Percentiles rank a stretch among this genome's conserved stretches.
These are phyloP conservation scores for Ahaetulla prasina DNA, from an alignment of 2,113 vertebrate species.

Conservation along the genomic window DNA sequence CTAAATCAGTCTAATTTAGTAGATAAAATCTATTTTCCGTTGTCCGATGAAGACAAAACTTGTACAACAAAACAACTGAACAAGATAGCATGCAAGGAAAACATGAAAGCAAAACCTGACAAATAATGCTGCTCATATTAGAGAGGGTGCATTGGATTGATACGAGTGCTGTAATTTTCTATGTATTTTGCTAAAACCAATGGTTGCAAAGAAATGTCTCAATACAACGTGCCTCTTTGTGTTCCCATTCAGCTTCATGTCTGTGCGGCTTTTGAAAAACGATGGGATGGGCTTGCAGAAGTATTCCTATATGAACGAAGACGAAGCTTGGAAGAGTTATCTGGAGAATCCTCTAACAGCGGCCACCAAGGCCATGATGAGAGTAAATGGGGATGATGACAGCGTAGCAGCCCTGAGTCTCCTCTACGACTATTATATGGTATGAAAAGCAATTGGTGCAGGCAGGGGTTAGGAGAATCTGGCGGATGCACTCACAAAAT, in stretches of 20 bases:
- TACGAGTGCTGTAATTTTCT: background rate
- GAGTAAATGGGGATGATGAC: slow-evolving; percentile 84
- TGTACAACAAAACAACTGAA: background rate
- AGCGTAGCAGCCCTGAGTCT: slow-evolving; percentile 81
- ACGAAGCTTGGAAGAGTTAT: slow-evolving; percentile 89
- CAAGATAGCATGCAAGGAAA: background rate
- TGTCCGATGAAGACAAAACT: background rate
- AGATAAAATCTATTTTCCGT: background rate
- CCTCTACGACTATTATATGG: slow-evolving; percentile 90
- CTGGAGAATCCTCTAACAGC: slow-evolving; percentile 78
- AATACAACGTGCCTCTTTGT: accelerated
- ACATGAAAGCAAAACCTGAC: background rate
- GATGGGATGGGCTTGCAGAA: slow-evolving; percentile 86
- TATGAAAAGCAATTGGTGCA: background rate
- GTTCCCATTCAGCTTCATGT: slow-evolving; percentile 69
- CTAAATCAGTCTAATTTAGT: background rate
- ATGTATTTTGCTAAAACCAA: background rate
- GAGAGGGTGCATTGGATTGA: background rate
- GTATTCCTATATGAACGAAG: slow-evolving; percentile 74
- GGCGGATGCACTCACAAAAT: background rate
- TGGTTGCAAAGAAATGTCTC: background rate
- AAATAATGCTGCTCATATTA: background rate
- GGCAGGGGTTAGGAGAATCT: background rate
- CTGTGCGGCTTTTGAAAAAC: slow-evolving; percentile 88
- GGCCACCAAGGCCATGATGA: slow-evolving; percentile 80